Base-by-base conservation (phyloP, 2,888 invertebrate genomes). In the Heteromurus nitidus region DNA sequence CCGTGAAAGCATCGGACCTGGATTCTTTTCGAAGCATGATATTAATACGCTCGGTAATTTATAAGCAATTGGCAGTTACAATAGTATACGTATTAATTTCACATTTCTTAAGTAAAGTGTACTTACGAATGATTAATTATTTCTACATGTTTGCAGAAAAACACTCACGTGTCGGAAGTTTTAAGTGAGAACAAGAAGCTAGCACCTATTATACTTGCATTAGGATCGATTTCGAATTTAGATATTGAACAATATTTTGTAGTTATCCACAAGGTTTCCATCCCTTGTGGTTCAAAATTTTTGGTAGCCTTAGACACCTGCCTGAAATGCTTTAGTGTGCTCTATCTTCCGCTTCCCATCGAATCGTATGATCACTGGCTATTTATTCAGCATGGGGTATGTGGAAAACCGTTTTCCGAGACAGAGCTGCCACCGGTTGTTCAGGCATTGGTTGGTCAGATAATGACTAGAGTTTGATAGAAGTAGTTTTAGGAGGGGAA, bases 91-190 rank as follows among this genome's bases (percentile, higher is more conserved):
- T 44, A 3, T 2, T 13, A 2, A 44, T 44, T 44, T 44, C 13
- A 13, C 36, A 36, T 13, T 9, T n/a, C 13, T n/a, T 44, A 44
- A 3, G 7, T n/a, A 44, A 44, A n/a, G 9, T 44, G n/a, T 44
- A n/a, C n/a, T n/a, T n/a, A n/a, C n/a, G n/a, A n/a, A n/a, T n/a
- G n/a, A n/a, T n/a, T n/a, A n/a, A n/a, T n/a, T n/a, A n/a, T n/a
- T n/a, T n/a, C n/a, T 55, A 18, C 26, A 2, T 55, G 1, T 67
- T 67, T 47, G 22, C 28, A 67, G 67, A 42, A 44, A 42, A 67
- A 67, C 26, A 67, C 67, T 1, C 67, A 67, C 20, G 36, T 67
- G 16, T 67, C 67, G 3, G 67, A 67, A 11, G 67, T 67, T n/a
- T 22, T 67, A 16, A 0, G 2, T n/a, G 67, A 67, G 22, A 67